Evolutionary conservation across 2,797 vertebrate genomes (phyloP).

Genomic region (Lates japonicus): DNA sequence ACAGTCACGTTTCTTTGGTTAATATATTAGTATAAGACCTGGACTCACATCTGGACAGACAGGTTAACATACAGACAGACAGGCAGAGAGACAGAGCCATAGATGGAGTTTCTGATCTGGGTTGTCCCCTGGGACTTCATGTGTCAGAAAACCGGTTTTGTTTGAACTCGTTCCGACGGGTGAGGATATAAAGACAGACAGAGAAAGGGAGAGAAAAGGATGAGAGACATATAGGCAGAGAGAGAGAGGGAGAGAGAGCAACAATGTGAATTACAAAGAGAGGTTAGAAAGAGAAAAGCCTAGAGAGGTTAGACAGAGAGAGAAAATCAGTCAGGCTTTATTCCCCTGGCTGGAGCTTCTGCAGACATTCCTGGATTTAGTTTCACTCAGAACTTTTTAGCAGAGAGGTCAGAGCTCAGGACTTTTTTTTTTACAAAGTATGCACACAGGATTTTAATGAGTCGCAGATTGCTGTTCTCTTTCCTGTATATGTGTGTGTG

Average conservation of each 20-base stretch:
- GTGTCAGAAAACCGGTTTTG: slow-evolving; percentile 62
- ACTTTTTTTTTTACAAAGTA: slow-evolving; percentile 56
- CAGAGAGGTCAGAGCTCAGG: slow-evolving; percentile 65
- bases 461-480: slow-evolving; percentile 51
- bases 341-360: slow-evolving; percentile 68
- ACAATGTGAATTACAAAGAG: slow-evolving; percentile 66
- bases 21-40: background rate
- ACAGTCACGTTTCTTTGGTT: background rate
- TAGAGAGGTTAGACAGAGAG: slow-evolving; percentile 52
- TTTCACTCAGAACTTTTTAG: slow-evolving; percentile 73
- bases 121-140: slow-evolving; percentile 10
- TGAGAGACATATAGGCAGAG: slow-evolving; percentile 15
- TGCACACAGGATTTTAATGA: slow-evolving; percentile 70
- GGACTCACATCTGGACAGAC: background rate
- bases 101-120: slow-evolving; percentile 33
- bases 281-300: slow-evolving; percentile 61
- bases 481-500: slow-evolving; percentile 21
- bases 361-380: slow-evolving; percentile 76
- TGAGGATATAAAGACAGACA: slow-evolving; percentile 51
- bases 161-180: slow-evolving; percentile 59
- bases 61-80: slow-evolving; percentile 2
- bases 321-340: slow-evolving; percentile 62
- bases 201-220: too few species aligned
- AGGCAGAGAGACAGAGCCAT: background rate
- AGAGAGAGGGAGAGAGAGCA: slow-evolving; percentile 1